phyloP scores from a whole-genome alignment of 2,888 invertebrate species.

The Orchesellides sinensis region DNA sequence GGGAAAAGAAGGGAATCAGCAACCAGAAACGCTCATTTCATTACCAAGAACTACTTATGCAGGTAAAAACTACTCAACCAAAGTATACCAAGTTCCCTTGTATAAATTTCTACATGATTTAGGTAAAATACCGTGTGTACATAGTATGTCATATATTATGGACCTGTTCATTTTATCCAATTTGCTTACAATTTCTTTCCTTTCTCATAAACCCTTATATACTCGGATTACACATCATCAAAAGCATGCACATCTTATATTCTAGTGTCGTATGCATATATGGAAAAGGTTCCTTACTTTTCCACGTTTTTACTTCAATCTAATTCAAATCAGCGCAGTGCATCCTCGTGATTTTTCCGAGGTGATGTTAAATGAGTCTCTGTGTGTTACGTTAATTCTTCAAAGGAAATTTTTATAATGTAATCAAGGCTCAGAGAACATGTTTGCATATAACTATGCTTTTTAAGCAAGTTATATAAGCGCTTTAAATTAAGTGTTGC shows the following conservation, averaged over 20 bases:
- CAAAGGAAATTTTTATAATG: constrained; percentile 4
- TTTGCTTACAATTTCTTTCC: not conserved
- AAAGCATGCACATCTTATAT: not conserved
- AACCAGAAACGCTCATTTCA: constrained; percentile 29
- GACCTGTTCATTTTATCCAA: not conserved
- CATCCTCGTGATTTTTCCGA: not conserved
- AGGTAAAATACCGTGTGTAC: too few species aligned
- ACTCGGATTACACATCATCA: constrained; percentile 6
- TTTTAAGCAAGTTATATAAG: too few species aligned
- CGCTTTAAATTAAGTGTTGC: not conserved
- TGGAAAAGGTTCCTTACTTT: too few species aligned
- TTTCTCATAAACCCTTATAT: not conserved
- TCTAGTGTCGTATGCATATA: not conserved
- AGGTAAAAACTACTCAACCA: constrained; percentile 19
- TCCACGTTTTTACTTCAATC: not conserved
- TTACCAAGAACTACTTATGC: constrained; percentile 29
- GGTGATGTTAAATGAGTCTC: constrained; percentile 2
- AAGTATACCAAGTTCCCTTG: too few species aligned
- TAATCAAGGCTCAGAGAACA: not conserved
- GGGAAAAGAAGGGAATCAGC: constrained; percentile 2
- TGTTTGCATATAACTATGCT: not conserved
- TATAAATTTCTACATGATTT: too few species aligned
- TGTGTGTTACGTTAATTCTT: not conserved
- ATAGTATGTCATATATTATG: too few species aligned
- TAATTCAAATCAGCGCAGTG: not conserved